A percentile compares a stretch with the other conserved stretches of the same genome.
These are phyloP conservation scores for Creontiades dilutus DNA, from an alignment of 2,888 invertebrate species.

Conservation along the genomic window DNA sequence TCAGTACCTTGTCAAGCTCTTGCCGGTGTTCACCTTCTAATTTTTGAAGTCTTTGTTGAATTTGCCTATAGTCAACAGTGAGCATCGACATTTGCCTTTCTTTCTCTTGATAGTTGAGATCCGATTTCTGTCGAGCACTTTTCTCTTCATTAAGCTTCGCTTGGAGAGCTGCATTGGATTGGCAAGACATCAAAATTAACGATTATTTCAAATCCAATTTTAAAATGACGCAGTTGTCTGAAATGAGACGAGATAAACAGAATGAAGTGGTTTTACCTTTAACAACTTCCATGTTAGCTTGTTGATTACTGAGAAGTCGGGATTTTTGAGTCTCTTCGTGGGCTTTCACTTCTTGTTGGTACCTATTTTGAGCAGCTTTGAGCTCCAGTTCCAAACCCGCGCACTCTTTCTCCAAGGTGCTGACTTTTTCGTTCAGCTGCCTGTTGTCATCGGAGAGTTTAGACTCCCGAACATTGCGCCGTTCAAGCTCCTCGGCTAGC, in stretches of 20 bases:
- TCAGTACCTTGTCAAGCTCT: conserved; percentile 87
- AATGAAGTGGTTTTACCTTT: conserved; percentile 83
- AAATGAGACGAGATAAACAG: neutral
- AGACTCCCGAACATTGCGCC: conserved; percentile 83
- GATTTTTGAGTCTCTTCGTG: conserved; percentile 93
- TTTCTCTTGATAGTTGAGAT: conserved; percentile 92
- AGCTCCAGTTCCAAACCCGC: conserved; percentile 91
- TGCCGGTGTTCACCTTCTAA: conserved; percentile 94
- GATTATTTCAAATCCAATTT: neutral
- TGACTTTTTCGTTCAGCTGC: conserved; percentile 88
- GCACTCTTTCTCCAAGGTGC: conserved; percentile 92
- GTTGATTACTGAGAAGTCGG: conserved; percentile 91
- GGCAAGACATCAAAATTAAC: neutral
- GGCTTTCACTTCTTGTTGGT: conserved; percentile 91
- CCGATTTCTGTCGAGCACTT: conserved; percentile 90
- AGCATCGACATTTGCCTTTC: conserved; percentile 97
- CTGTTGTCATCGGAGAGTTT: conserved; percentile 87
- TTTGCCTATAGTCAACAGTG: conserved; percentile 95
- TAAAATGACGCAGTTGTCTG: neutral
- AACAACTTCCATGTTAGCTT: conserved; percentile 94
- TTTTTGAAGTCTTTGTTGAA: conserved; percentile 92
- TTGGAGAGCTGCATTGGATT: conserved; percentile 82
- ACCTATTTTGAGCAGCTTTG: conserved; percentile 89
- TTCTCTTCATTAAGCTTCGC: conserved; percentile 95
- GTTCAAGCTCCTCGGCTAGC: conserved; percentile 83